phyloP scores from a whole-genome alignment of 2,888 invertebrate species.

The Drosophila peninsularis region DNA sequence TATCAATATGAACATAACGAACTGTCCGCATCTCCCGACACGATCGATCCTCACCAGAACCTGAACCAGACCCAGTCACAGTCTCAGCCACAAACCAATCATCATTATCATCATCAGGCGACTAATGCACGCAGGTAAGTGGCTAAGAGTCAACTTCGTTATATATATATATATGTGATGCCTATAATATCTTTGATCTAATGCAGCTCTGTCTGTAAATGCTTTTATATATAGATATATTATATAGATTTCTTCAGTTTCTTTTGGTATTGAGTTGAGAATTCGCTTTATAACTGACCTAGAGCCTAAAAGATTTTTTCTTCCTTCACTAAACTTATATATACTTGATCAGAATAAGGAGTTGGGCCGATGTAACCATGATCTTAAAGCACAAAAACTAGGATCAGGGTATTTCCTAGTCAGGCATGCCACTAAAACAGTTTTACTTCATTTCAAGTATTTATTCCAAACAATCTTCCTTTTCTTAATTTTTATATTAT shows the following conservation, averaged over 20 bases:
- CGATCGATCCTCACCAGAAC: slow-evolving; percentile 32
- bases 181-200: not conserved
- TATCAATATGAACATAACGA: slow-evolving; percentile 22
- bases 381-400: not conserved
- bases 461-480: not conserved
- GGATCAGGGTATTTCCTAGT: not conserved
- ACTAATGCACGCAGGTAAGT: slow-evolving; percentile 82
- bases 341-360: not conserved
- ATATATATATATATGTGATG: not conserved
- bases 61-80: slow-evolving; percentile 13
- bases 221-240: not conserved
- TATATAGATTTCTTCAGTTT: not conserved
- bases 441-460: not conserved
- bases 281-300: too few species aligned
- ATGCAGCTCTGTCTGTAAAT: slow-evolving; percentile 1
- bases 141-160: slow-evolving; percentile 7
- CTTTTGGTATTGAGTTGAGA: not conserved
- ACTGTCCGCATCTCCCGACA: slow-evolving; percentile 22
- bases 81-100: slow-evolving; percentile 40
- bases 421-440: rapidly evolving
- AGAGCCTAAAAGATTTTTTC: too few species aligned
- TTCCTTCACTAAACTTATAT: not conserved
- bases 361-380: too few species aligned
- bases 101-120: slow-evolving; percentile 66
- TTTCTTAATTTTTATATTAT: not conserved